Evolutionary conservation across 2,113 vertebrate genomes (phyloP), one percentile per base, ranked within the genome.

Genomic region (Typhlomys cinereus): DNA sequence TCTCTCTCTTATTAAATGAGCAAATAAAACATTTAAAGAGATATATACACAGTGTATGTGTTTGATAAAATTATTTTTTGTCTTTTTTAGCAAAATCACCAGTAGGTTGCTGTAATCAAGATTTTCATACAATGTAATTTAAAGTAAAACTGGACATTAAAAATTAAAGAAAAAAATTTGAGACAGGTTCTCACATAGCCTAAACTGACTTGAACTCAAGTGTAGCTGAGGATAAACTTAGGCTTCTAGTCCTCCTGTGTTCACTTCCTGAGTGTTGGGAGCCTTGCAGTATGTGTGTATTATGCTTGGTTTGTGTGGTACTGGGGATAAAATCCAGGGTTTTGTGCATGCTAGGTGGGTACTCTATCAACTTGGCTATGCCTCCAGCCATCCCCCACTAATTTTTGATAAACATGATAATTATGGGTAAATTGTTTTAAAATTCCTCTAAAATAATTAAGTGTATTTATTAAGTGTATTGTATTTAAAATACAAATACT

Each of bases 391-490:
- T 64, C 31, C 41, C 44, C 44, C 44, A 81, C 8, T 46, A 62
- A 83, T 11, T 23, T 46, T 88, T 90, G 3, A 46, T 64, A 36
- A 83, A 81, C 54, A 67, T 69, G 29, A 61, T 66, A 85, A 29
- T 74, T 54, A 83, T 54, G 85, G 41, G 87, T 5, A 92, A 17
- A 57, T 1, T 59, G 7, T 80, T 79, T 87, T 83, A 61, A 91
- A 88, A 34, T 71, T 84, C 50, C 59, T 73, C 66, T 71, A 67
- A 91, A 91, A 76, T 89, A 89, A 64, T 79, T 74, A 86, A 83
- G 67, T 84, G 48, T 74, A 57, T 39, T 0, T 48, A 85, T 50
- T 73, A 59, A 78, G 25, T 18, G 20, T 27, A 76, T 13, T 78
- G 73, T 78, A 66, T 41, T 11, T 39, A 91, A 94, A 89, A 61